Conservation (phyloP, 2,888 invertebrate genomes). For the Apamea crenata region DNA sequence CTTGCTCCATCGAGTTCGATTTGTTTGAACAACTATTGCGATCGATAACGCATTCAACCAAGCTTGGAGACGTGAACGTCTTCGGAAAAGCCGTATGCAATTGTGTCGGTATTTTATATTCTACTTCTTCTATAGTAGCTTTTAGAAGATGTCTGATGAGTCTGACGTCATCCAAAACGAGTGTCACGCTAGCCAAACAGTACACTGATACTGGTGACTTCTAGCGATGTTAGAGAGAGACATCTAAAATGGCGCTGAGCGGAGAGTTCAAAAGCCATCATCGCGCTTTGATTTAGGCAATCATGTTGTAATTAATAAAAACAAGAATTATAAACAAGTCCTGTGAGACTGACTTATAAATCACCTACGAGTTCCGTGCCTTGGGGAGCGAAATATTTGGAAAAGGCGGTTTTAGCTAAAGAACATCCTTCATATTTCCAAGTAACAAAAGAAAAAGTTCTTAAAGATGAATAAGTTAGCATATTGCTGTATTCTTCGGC, state of each 20-base stretch:
- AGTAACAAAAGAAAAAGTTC: constrained; percentile 28
- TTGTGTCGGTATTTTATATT: not conserved
- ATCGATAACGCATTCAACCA: constrained; percentile 25
- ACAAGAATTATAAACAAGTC: not conserved
- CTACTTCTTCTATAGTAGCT: not conserved
- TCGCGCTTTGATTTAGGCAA: not conserved
- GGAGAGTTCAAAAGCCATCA: too few species aligned
- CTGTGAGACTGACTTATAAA: not conserved
- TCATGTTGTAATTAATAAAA: not conserved
- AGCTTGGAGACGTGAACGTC: not conserved
- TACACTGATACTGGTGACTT: not conserved
- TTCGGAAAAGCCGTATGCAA: not conserved
- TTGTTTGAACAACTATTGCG: constrained; percentile 29
- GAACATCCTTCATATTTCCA: not conserved
- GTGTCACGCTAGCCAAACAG: not conserved
- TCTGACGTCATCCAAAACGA: not conserved
- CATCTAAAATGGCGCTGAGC: not conserved
- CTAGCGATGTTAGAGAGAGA: not conserved
- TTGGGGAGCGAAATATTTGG: not conserved
- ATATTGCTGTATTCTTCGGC: constrained; percentile 32
- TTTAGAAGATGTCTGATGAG: not conserved
- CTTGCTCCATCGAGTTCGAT: constrained; percentile 17
- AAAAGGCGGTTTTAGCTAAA: not conserved
- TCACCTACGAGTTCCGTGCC: not conserved
- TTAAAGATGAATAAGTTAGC: constrained; percentile 42